A percentile compares a stretch with the other conserved stretches of the same genome.
phyloP scores from a whole-genome alignment of 2,113 vertebrate species.

The Odobenus rosmarus region DNA sequence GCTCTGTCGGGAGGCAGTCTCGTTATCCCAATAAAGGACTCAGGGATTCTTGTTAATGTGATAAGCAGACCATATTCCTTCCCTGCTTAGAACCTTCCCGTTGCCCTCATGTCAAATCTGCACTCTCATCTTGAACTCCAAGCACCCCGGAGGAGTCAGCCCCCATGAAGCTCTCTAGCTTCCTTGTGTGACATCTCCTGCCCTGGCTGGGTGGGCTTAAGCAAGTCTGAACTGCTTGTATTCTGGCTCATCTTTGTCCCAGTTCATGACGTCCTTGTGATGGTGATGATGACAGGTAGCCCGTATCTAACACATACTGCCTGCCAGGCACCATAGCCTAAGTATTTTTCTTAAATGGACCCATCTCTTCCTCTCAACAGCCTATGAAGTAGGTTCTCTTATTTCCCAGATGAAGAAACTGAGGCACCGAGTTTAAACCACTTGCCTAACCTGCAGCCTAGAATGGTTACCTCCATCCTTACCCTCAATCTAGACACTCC shows the following conservation, averaged over 20 bases:
- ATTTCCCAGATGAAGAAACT: background rate
- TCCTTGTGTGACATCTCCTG: background rate
- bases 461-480: background rate
- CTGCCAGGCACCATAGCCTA: background rate
- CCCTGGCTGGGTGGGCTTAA: background rate
- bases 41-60: background rate
- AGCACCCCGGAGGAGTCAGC: background rate
- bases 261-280: accelerated
- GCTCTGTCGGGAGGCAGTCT: background rate
- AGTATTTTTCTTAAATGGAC: background rate
- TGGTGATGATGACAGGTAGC: background rate
- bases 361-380: background rate
- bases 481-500: accelerated
- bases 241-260: background rate
- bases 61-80: background rate
- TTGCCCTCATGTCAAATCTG: background rate
- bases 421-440: background rate
- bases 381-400: background rate
- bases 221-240: background rate
- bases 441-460: background rate
- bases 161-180: background rate
- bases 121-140: background rate
- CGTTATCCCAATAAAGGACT: background rate
- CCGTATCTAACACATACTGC: accelerated
- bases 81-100: background rate